These are phyloP conservation scores for Philotrypesis tridentata DNA, from an alignment of 1,140 invertebrate species.

Conservation along the genomic window DNA sequence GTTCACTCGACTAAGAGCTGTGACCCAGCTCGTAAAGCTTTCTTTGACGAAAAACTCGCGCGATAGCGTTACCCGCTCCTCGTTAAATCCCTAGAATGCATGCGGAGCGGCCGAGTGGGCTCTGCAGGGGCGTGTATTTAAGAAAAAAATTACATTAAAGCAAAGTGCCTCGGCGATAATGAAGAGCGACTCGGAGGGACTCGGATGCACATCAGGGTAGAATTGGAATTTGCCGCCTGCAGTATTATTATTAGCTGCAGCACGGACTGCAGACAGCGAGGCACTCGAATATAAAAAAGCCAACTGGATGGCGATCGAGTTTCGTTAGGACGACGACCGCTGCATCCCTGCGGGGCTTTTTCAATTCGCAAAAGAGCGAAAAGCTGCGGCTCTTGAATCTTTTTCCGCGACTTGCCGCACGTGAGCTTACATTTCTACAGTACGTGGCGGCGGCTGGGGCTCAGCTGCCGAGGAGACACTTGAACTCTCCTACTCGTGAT, in stretches of 20 bases:
- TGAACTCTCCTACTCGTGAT: slow-evolving; percentile 51
- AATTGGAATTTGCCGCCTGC: not conserved
- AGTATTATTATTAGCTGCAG: not conserved
- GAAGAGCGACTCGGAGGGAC: not conserved
- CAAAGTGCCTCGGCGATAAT: not conserved
- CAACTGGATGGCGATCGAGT: not conserved
- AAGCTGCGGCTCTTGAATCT: slow-evolving; percentile 28
- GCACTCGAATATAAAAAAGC: not conserved
- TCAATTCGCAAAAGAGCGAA: slow-evolving; percentile 19
- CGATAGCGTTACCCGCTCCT: not conserved
- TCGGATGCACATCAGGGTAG: too few species aligned
- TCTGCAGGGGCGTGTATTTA: not conserved
- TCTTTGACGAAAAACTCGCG: not conserved
- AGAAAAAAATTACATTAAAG: not conserved
- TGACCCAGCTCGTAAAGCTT: not conserved
- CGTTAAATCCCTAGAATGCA: not conserved
- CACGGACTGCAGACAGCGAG: too few species aligned
- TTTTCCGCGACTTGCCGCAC: not conserved
- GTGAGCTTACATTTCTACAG: not conserved
- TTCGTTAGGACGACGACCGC: slow-evolving; percentile 17
- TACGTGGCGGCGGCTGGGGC: too few species aligned
- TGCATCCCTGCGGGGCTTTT: not conserved
- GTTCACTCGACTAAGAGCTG: not conserved
- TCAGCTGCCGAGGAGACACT: slow-evolving; percentile 38
- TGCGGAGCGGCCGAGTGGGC: not conserved